A percentile compares a stretch with the other conserved stretches of the same genome.
These are phyloP conservation scores for Drosophila anomalipes DNA, from an alignment of 2,888 invertebrate species.

Conservation along the genomic window DNA sequence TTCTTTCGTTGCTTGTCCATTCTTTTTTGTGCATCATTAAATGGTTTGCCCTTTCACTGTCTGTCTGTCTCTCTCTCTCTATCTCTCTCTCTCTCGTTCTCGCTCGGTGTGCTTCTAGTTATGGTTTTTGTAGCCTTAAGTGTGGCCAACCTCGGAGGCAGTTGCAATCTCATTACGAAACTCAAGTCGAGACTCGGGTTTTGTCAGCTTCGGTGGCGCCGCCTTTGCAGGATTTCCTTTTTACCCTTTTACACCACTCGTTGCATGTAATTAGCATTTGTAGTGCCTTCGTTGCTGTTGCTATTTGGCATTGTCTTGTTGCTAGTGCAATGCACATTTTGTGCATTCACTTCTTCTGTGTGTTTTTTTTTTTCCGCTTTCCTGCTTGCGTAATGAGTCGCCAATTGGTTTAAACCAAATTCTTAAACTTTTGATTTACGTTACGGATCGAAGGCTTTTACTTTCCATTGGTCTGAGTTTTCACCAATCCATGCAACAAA, in stretches of 20 bases:
- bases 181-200: conserved; percentile 17
- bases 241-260: conserved; percentile 54
- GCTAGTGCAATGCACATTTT: conserved; percentile 22
- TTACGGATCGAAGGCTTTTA: neutral
- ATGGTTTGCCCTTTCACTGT: conserved; percentile 12
- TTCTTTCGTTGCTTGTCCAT: conserved; percentile 12
- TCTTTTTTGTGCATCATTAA: conserved; percentile 49
- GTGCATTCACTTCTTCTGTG: conserved; percentile 8
- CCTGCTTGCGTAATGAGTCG: conserved; percentile 18
- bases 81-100: neutral
- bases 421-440: neutral
- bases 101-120: conserved; percentile 10
- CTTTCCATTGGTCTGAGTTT: neutral
- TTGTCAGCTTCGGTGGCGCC: conserved; percentile 48
- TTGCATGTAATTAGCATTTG: conserved; percentile 68
- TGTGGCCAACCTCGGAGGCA: conserved; percentile 23
- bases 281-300: conserved; percentile 36
- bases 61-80: neutral
- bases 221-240: conserved; percentile 69
- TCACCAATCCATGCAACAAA: neutral
- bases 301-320: conserved; percentile 19
- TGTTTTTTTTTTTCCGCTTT: neutral
- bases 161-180: conserved; percentile 54
- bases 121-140: conserved; percentile 33
- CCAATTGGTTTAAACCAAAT: conserved; percentile 29